A percentile compares a stretch with the other conserved stretches of the same genome.
These are phyloP conservation scores for Chloroclysta siterata DNA, from an alignment of 2,888 invertebrate species.

Conservation along the genomic window DNA sequence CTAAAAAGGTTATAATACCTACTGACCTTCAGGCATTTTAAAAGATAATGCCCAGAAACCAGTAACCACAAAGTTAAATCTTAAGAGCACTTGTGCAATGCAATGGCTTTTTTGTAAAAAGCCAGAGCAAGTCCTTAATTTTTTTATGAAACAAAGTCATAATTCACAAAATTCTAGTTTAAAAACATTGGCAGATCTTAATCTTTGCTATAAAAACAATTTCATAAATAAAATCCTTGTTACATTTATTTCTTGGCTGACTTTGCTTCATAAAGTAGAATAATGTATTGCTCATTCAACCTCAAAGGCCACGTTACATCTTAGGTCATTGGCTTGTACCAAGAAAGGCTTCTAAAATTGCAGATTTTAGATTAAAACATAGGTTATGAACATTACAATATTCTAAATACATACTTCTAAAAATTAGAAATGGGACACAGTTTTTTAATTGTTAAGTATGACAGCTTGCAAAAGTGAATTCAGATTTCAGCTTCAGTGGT, in stretches of 20 bases:
- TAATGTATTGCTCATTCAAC: conserved; percentile 25
- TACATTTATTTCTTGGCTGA: background rate
- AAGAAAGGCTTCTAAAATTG: background rate
- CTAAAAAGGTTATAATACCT: conserved; percentile 40
- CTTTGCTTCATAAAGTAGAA: conserved; percentile 26
- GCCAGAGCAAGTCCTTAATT: conserved; percentile 41
- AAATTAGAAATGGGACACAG: no score
- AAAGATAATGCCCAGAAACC: conserved; percentile 40
- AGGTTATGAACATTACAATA: conserved; percentile 21
- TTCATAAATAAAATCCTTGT: background rate
- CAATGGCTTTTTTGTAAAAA: conserved; percentile 44
- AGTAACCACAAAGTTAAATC: conserved; percentile 19
- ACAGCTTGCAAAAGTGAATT: conserved; percentile 13
- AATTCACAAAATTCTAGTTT: background rate
- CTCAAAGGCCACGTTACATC: conserved; percentile 6
- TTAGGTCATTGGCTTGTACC: background rate
- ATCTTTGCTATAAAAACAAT: background rate
- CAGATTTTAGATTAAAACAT: background rate
- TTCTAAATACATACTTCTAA: background rate
- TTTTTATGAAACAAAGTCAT: conserved; percentile 18
- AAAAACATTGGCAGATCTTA: background rate
- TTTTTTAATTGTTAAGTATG: background rate
- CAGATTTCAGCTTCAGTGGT: background rate
- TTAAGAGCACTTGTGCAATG: conserved; percentile 43
- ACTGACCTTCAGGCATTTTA: conserved; percentile 41